Conservation (phyloP, 2,113 vertebrate species). For the Pyrgilauda ruficollis region DNA sequence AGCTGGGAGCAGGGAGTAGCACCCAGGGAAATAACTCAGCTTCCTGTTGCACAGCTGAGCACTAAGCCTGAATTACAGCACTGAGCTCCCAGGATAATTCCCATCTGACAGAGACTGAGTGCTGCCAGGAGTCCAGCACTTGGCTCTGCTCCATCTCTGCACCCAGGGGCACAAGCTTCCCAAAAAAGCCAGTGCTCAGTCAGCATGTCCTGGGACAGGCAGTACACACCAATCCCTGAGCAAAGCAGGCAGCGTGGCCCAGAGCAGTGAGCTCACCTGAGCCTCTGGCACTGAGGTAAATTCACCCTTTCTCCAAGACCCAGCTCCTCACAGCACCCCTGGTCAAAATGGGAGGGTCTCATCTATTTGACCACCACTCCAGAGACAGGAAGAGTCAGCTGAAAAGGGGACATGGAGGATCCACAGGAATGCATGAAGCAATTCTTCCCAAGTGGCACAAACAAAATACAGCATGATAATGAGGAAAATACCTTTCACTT, state of each 20-base stretch:
- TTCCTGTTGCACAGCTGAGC: neutral
- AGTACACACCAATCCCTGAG: neutral
- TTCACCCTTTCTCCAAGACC: neutral
- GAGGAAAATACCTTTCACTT: neutral
- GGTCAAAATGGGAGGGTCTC: neutral
- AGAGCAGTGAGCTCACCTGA: neutral
- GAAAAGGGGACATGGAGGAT: neutral
- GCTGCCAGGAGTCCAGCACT: neutral
- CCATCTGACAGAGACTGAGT: neutral
- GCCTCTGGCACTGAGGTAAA: fast-evolving
- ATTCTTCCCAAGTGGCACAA: neutral
- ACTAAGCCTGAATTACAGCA: fast-evolving
- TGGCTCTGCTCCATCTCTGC: neutral
- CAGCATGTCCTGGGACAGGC: neutral
- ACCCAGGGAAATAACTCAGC: neutral
- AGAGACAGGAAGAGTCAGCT: neutral
- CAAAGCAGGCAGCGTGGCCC: neutral
- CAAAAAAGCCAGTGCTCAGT: neutral
- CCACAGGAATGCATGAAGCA: neutral
- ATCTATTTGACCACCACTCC: neutral
- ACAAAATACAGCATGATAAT: neutral
- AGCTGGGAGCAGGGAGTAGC: neutral
- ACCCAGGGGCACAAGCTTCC: fast-evolving
- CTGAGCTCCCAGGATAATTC: neutral
- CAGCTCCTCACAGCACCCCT: neutral